Conservation (phyloP, 2,888 invertebrate genomes). For the Aphodius sticticus region DNA sequence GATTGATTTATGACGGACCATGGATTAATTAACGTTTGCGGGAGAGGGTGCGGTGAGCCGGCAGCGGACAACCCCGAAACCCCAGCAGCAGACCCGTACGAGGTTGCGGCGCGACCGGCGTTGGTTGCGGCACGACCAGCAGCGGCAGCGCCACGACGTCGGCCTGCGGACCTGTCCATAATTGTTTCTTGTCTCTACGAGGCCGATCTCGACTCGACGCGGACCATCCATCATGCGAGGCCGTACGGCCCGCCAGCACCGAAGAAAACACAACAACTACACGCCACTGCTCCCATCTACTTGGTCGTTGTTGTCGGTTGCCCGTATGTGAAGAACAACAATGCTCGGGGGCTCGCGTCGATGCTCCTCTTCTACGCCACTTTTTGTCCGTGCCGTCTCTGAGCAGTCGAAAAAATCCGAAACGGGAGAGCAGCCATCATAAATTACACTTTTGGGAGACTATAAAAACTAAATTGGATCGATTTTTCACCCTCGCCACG, state of each 20-base stretch:
- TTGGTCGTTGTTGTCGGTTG: not conserved
- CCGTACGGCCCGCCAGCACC: conserved; percentile 9
- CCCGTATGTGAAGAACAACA: not conserved
- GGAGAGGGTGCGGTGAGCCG: not conserved
- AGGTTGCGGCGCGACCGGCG: conserved; percentile 12
- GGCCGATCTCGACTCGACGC: not conserved
- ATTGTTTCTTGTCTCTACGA: conserved; percentile 25
- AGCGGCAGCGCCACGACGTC: conserved; percentile 10
- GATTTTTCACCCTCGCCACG: not conserved
- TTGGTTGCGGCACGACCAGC: not conserved
- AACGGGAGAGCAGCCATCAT: not conserved
- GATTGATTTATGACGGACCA: conserved; percentile 59
- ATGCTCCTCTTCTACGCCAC: not conserved
- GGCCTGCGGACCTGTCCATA: conserved; percentile 15
- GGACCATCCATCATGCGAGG: conserved; percentile 21
- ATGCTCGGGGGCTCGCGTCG: not conserved
- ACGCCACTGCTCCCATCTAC: conserved; percentile 13
- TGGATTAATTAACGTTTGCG: conserved; percentile 56
- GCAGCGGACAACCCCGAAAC: conserved; percentile 5
- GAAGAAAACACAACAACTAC: conserved; percentile 24
- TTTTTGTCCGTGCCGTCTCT: not conserved
- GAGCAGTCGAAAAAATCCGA: not conserved
- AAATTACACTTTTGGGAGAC: not conserved
- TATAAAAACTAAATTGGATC: not conserved
- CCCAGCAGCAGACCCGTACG: not conserved